Percentiles rank a stretch among this genome's conserved stretches.
Evolutionary conservation across 2,888 invertebrate genomes (phyloP).

Genomic region (Euspilapteryx auroguttella): DNA sequence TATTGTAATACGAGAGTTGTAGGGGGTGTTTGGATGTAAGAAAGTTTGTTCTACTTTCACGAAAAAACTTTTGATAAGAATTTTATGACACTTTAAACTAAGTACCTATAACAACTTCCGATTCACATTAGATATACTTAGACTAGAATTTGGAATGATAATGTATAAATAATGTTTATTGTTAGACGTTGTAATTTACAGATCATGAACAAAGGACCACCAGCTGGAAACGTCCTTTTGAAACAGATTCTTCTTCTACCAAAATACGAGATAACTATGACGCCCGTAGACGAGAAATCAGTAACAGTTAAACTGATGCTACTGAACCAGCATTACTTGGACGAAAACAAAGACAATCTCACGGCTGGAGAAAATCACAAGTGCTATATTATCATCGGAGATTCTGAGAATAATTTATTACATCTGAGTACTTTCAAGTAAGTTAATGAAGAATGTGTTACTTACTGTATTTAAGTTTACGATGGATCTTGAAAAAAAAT

Average conservation of each 20-base stretch:
- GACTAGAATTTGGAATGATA: no score
- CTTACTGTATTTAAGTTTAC: no score
- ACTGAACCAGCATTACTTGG: conserved; percentile 40
- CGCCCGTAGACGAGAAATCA: conserved; percentile 23
- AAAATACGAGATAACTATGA: conserved; percentile 54
- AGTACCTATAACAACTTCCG: no score
- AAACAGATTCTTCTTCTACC: conserved; percentile 66
- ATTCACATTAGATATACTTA: no score
- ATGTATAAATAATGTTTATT: no score
- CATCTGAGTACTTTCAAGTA: conserved; percentile 59
- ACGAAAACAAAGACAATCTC: conserved; percentile 30
- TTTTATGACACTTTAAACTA: no score
- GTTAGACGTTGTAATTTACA: no score
- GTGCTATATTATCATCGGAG: conserved; percentile 65
- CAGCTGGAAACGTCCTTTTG: conserved; percentile 69
- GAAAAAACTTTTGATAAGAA: no score
- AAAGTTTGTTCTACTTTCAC: no score
- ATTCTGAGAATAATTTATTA: conserved; percentile 64
- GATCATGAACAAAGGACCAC: conserved; percentile 74
- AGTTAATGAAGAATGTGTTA: conserved; percentile 13
- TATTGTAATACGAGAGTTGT: no score
- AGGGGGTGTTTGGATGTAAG: no score
- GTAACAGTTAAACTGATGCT: conserved; percentile 29
- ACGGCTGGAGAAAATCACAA: conserved; percentile 56
- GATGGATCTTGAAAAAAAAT: no score